Conservation (phyloP, 35 echinoderm and acorn worm genomes). For the Lytechinus variegatus region DNA sequence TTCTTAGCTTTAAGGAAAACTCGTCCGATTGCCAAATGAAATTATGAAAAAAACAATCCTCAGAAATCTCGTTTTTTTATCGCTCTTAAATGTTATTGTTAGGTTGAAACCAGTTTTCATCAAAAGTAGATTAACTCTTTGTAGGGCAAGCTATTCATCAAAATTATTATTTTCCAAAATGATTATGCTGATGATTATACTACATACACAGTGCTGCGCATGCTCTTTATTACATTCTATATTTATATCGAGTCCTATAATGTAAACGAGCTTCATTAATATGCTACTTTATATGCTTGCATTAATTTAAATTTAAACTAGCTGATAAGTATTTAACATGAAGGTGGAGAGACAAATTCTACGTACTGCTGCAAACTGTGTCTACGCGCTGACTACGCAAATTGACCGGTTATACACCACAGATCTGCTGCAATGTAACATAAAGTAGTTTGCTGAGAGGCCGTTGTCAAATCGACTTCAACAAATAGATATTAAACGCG, state of each 20-base stretch:
- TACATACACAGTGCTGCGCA: background rate
- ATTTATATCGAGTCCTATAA: background rate
- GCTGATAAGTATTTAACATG: background rate
- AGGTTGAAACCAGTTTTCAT: too few species aligned
- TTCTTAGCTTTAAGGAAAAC: too few species aligned
- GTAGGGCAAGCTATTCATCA: too few species aligned
- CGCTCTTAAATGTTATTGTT: too few species aligned
- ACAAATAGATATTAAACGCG: background rate
- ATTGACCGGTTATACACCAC: background rate
- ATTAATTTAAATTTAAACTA: background rate
- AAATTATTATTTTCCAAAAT: too few species aligned
- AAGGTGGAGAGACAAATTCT: background rate
- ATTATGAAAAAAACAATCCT: too few species aligned
- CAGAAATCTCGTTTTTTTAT: too few species aligned
- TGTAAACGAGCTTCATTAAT: background rate
- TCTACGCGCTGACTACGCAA: background rate
- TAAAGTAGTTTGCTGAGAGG: background rate
- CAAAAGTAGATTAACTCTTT: too few species aligned
- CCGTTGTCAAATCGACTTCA: background rate
- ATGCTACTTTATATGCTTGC: background rate
- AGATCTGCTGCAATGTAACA: background rate
- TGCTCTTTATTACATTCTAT: background rate
- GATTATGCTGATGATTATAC: background rate
- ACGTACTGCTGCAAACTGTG: constrained; percentile 9
- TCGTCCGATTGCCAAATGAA: too few species aligned